Base-by-base conservation (phyloP, 2,797 vertebrate species). In the Xiphorhynchus erythropygius region DNA sequence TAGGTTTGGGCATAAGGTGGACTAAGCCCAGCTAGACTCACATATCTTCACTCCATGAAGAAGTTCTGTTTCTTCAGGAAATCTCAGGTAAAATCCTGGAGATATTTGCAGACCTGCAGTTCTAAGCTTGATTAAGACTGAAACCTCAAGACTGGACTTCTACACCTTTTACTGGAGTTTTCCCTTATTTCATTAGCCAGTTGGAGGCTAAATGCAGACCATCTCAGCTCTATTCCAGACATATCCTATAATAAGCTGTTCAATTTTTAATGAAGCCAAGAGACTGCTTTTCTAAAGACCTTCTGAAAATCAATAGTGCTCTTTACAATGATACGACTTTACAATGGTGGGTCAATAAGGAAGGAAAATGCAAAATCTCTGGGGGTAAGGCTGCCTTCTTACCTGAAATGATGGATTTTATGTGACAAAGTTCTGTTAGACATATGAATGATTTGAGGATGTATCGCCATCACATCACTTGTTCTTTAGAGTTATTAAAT, bases 191-290 rank as follows among this genome's bases (percentile, higher is more conserved):
- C 55, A 70, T 57, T 50, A 71, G 22, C 49, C 27, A 73, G 41
- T 18, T 55, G 62, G 13, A 86, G 28, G 35, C 28, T 87, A 93
- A 92, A 79, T 56, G 52, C 52, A 86, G 69, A 65, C 23, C 18
- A 14, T 41, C 53, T 89, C 37, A 80, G 46, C n/a, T 68, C 56
- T 84, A 46, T 73, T 91, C 42, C 57, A 76, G 74, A 79, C 1
- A 1, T 59, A 88, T 33, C 37, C 55, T 82, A 4, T 63, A 74
- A 41, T 44, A 70, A 44, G 9, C 35, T 63, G 30, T 62, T 95
- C 90, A 77, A 92, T 95, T 93, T 92, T 96, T 95, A 96, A 95
- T 91, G 90, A 94, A 89, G 75, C 56, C 64, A 78, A 85, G 89
- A 92, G 53, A 64, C 73, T 52, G 42, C 59, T 95, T 84, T 90